These are phyloP conservation scores for Hafferia zeledoni DNA, from an alignment of 2,797 vertebrate species.

Conservation along the genomic window DNA sequence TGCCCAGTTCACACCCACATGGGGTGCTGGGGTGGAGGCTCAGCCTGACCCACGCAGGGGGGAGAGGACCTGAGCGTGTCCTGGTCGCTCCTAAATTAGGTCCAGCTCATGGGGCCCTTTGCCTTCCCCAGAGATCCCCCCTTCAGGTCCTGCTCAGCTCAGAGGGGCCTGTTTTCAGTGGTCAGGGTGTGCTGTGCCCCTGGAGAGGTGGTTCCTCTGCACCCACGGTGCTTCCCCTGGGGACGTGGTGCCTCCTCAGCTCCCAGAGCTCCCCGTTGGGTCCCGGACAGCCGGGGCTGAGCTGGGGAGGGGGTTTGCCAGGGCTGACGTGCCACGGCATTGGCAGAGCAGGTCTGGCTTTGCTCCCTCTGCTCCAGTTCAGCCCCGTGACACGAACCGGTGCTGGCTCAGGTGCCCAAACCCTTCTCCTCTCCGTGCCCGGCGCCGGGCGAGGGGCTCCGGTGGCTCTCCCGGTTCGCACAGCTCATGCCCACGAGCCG, in stretches of 20 bases:
- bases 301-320: background rate
- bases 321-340: fast-evolving
- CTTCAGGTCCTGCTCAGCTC: background rate
- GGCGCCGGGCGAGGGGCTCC: fast-evolving
- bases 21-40: background rate
- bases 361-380: background rate
- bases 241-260: background rate
- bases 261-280: background rate
- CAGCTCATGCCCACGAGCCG: fast-evolving
- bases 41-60: fast-evolving
- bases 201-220: background rate
- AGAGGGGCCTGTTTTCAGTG: background rate
- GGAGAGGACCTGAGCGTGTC: background rate
- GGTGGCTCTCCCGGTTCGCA: background rate
- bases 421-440: background rate
- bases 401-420: fast-evolving
- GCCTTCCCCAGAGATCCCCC: fast-evolving
- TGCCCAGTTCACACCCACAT: fast-evolving
- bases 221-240: background rate
- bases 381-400: background rate
- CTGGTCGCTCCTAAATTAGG: background rate
- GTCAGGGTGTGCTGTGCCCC: fast-evolving
- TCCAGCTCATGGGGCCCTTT: background rate
- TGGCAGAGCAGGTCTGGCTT: background rate
- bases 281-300: background rate